Percentiles rank a stretch among this genome's conserved stretches.
Conservation (phyloP, 2,113 vertebrate genomes). For the Mastomys coucha region DNA sequence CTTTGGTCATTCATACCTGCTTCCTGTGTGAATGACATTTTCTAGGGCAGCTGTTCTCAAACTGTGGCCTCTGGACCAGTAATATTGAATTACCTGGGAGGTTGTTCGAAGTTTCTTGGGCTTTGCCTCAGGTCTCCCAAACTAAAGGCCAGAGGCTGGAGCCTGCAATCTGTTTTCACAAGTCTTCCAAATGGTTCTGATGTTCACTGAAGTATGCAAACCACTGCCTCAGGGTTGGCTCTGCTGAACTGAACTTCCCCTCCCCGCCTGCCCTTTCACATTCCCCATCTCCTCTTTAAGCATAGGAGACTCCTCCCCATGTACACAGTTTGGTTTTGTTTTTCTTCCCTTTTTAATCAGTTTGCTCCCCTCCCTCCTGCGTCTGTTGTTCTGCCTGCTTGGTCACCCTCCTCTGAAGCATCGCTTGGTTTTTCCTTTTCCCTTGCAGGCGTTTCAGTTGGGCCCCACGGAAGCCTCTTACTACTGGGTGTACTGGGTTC, state of each 20-base stretch:
- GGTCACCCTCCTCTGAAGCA: slow-evolving; percentile 67
- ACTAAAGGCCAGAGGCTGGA: neutral
- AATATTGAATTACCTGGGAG: neutral
- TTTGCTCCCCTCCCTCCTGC: neutral
- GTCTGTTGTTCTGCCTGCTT: slow-evolving; percentile 30
- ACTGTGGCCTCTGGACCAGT: neutral
- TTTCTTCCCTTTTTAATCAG: neutral
- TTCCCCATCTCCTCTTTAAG: neutral
- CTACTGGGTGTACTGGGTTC: slow-evolving; percentile 99
- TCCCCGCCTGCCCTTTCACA: neutral
- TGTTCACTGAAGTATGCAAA: neutral
- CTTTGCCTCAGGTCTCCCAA: neutral
- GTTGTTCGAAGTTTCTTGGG: neutral
- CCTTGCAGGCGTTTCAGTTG: slow-evolving; percentile 97
- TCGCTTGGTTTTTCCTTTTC: slow-evolving; percentile 82
- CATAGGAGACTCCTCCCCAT: neutral
- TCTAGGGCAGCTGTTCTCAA: slow-evolving; percentile 58
- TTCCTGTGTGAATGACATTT: neutral
- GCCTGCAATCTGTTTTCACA: neutral
- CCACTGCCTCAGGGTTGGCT: neutral
- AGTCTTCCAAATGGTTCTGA: neutral
- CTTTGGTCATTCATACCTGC: neutral
- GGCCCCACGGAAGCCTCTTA: slow-evolving; percentile 99
- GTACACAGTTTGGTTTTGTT: neutral
- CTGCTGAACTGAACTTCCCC: neutral